These are phyloP conservation scores for Triops cancriformis DNA, from an alignment of 1,140 invertebrate species.

Conservation along the genomic window DNA sequence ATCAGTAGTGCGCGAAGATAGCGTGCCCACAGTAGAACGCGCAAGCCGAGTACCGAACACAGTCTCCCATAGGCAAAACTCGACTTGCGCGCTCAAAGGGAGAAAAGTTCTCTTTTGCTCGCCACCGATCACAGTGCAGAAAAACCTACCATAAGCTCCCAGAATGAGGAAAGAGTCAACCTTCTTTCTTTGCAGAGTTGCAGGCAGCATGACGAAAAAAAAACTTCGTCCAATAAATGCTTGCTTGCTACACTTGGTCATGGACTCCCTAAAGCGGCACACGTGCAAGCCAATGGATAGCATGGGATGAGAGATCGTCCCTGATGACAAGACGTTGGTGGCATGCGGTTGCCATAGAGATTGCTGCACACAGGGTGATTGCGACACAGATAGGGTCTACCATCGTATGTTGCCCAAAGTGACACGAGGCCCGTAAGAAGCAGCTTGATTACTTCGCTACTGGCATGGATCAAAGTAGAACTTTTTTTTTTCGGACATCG, in stretches of 20 bases:
- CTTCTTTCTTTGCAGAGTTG: not conserved
- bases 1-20: not conserved
- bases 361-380: not conserved
- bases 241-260: not conserved
- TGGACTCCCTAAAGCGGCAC: conserved; percentile 3
- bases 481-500: not conserved
- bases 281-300: conserved; percentile 1
- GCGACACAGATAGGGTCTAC: not conserved
- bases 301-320: conserved; percentile 4
- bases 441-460: not conserved
- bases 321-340: not conserved
- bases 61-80: too few species aligned
- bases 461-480: not conserved
- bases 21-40: too few species aligned
- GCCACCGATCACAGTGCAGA: not conserved
- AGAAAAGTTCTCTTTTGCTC: too few species aligned
- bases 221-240: not conserved
- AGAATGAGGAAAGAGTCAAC: not conserved
- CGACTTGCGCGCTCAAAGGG: too few species aligned
- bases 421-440: not conserved
- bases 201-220: not conserved
- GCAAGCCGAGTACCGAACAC: too few species aligned
- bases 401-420: not conserved
- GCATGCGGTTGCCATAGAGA: conserved; percentile 12
- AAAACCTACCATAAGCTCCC: not conserved